phyloP scores from a whole-genome alignment of 2,797 vertebrate species.

The Eurystomus glaucurus region DNA sequence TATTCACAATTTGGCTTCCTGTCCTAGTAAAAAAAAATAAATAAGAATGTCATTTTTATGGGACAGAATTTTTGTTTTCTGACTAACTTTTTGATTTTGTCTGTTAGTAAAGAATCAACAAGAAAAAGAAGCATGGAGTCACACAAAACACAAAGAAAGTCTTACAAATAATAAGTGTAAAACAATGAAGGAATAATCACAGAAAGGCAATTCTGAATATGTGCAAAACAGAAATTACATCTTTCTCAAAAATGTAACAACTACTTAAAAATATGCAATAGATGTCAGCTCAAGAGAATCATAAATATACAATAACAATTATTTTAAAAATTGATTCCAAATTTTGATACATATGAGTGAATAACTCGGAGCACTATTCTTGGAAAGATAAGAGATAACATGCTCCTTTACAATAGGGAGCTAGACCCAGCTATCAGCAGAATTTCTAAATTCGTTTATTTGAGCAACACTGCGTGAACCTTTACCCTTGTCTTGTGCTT shows the following conservation, averaged over 20 bases:
- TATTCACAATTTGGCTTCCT: neutral
- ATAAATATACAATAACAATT: neutral
- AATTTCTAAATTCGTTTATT: neutral
- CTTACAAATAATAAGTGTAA: neutral
- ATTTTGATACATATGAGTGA: neutral
- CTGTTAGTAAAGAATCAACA: constrained; percentile 43
- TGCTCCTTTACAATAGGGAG: neutral
- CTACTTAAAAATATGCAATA: neutral
- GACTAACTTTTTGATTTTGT: neutral
- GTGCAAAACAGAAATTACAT: neutral
- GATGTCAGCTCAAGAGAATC: neutral
- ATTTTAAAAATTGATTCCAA: neutral
- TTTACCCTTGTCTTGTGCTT: neutral
- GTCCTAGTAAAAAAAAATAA: neutral
- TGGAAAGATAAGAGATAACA: neutral
- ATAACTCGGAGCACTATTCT: neutral
- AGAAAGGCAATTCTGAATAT: neutral
- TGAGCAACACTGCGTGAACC: neutral
- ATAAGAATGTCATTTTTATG: neutral
- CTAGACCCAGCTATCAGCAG: neutral
- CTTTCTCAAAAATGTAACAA: neutral
- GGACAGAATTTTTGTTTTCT: neutral
- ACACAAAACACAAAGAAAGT: neutral
- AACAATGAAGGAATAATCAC: neutral
- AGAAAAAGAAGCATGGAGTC: neutral